A percentile compares a stretch with the other conserved stretches of the same genome.
Conservation (phyloP, 1,140 invertebrate genomes). For the Acarapis woodi region DNA sequence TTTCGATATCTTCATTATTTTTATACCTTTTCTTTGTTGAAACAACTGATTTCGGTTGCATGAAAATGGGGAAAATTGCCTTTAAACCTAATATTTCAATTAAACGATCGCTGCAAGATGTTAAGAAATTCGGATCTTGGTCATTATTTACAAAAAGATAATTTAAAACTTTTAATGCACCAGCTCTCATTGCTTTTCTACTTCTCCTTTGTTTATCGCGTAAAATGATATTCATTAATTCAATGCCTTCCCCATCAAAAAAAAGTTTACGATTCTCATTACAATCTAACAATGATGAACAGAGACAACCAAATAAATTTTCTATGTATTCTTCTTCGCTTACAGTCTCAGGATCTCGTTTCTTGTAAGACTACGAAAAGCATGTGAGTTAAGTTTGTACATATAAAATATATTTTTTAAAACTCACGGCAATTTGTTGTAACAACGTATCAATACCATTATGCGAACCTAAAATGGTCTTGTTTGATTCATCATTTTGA, state of each 20-base stretch:
- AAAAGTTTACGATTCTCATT: conserved; percentile 65
- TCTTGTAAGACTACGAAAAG: conserved; percentile 40
- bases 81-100: conserved; percentile 87
- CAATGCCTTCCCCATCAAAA: conserved; percentile 70
- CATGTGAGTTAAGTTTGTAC: background rate
- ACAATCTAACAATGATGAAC: conserved; percentile 55
- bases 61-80: conserved; percentile 89
- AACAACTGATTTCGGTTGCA: conserved; percentile 42
- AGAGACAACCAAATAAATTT: conserved; percentile 83
- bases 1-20: conserved; percentile 19
- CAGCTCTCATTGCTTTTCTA: conserved; percentile 46
- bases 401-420: background rate
- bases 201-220: conserved; percentile 52
- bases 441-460: conserved; percentile 88
- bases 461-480: conserved; percentile 49
- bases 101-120: conserved; percentile 57
- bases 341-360: conserved; percentile 56
- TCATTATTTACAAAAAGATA: conserved; percentile 77
- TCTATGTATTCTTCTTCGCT: conserved; percentile 98
- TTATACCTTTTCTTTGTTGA: conserved; percentile 36
- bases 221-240: conserved; percentile 72
- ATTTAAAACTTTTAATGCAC: conserved; percentile 82
- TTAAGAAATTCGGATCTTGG: conserved; percentile 41
- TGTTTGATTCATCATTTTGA: conserved; percentile 42
- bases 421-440: conserved; percentile 62